Base-by-base conservation (phyloP, 2,888 invertebrate species). In the Drosophila leonis region DNA sequence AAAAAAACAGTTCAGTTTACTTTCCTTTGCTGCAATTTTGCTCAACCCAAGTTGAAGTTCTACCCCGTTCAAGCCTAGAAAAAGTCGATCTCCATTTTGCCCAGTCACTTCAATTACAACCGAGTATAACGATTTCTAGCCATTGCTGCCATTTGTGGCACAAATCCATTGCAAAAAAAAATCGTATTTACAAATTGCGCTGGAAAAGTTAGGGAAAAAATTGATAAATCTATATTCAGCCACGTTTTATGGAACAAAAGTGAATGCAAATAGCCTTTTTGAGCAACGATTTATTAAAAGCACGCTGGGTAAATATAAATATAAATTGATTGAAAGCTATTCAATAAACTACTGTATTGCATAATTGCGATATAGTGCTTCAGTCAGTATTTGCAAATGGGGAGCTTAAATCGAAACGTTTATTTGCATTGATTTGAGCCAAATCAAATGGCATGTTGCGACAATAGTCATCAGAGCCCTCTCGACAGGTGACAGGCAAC, bases 381-480 rank as follows among this genome's bases (percentile, higher is more conserved):
- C 20, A 13, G 20, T 31, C 41, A 13, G 13, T 29, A n/a, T 37
- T 37, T 54, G 24, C 27, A 1, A 24, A n/a, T 15, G n/a, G 42
- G n/a, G 9, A 18, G 39, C 41, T 42, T 20, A 20, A 42, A 56
- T 56, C 42, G 9, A 37, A 39, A 18, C 37, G 29, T 29, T 37
- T 37, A 13, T 20, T 24, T 48, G 59, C 37, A 10, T 37, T 48
- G 27, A 48, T 29, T 48, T 37, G 29, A 29, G 48, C 20, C 41
- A 31, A 41, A 41, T 61, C 61, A 59, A 37, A 29, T 49, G 29
- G n/a, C 37, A 29, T 35, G 56, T 41, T 49, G 13, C 29, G 18
- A 33, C 31, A 61, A 54, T 52, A 20, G 27, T 37, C n/a, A 18
- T 13, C 31, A 24, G 41, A n/a, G 31, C 15, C 31, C 10, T 10